Conservation (phyloP, 2,888 invertebrate species). For the Campoplex capitator region DNA sequence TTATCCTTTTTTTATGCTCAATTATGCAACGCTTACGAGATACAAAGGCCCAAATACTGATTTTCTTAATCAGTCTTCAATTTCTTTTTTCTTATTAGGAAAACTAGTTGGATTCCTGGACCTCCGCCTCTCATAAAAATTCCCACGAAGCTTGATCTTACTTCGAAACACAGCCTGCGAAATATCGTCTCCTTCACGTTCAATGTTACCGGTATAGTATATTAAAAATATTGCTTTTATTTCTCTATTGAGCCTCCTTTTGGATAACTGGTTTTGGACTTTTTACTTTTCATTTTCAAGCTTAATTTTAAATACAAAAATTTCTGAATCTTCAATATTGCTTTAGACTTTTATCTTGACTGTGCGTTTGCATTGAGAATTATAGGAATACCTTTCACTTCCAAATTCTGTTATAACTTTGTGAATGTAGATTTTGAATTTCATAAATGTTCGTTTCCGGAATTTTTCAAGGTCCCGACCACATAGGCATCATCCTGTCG, state of each 20-base stretch:
- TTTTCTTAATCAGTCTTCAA: slow-evolving; percentile 1
- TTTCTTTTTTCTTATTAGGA: slow-evolving; percentile 79
- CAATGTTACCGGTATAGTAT: slow-evolving; percentile 85
- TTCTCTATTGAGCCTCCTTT: background rate
- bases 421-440: background rate
- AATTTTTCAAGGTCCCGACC: slow-evolving; percentile 87
- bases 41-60: no score
- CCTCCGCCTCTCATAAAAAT: slow-evolving; percentile 85
- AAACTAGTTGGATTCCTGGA: slow-evolving; percentile 88
- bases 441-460: background rate
- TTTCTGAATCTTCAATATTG: no score
- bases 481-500: slow-evolving; percentile 88
- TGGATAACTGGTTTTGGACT: background rate
- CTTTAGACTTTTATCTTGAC: no score
- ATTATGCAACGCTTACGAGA: no score
- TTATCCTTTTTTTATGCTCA: no score
- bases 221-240: slow-evolving; percentile 23
- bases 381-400: no score
- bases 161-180: slow-evolving; percentile 82
- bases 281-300: no score
- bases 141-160: slow-evolving; percentile 85
- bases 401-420: no score
- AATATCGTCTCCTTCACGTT: slow-evolving; percentile 85
- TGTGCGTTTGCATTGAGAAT: no score
- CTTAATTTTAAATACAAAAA: no score